These are phyloP conservation scores for Coleophora flavipennella DNA, from an alignment of 2,888 invertebrate species.

Conservation along the genomic window DNA sequence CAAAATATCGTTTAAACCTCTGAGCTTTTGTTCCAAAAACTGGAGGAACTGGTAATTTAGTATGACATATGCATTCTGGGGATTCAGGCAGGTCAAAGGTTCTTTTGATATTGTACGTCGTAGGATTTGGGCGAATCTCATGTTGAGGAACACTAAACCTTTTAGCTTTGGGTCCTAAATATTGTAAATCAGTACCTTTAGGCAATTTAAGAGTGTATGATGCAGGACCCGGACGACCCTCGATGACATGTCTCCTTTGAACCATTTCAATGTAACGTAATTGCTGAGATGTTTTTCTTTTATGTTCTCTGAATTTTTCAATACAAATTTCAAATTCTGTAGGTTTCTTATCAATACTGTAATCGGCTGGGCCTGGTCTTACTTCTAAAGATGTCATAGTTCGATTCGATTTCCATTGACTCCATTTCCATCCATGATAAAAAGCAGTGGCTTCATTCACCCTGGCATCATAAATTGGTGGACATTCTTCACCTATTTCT, in stretches of 20 bases:
- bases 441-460: slow-evolving; percentile 39
- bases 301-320: slow-evolving; percentile 38
- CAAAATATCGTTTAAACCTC: slow-evolving; percentile 34
- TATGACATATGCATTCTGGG: slow-evolving; percentile 27
- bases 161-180: slow-evolving; percentile 35
- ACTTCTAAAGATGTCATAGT: slow-evolving; percentile 15
- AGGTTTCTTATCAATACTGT: slow-evolving; percentile 25
- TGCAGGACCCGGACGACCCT: slow-evolving; percentile 44
- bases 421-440: slow-evolving; percentile 61
- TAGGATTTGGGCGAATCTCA: slow-evolving; percentile 38
- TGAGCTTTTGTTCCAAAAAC: slow-evolving; percentile 42
- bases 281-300: slow-evolving; percentile 43
- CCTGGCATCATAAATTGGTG: slow-evolving; percentile 41
- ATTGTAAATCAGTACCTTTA: slow-evolving; percentile 27
- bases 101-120: slow-evolving; percentile 38
- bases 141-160: slow-evolving; percentile 27
- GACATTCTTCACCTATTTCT: slow-evolving; percentile 19
- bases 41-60: slow-evolving; percentile 32
- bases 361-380: slow-evolving; percentile 49
- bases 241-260: slow-evolving; percentile 35
- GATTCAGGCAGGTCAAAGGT: slow-evolving; percentile 35
- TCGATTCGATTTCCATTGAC: slow-evolving; percentile 36
- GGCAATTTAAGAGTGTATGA: slow-evolving; percentile 34
- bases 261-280: slow-evolving; percentile 48
- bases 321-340: slow-evolving; percentile 28